A percentile compares a stretch with the other conserved stretches of the same genome.
Conservation (phyloP, 2,888 invertebrate species). For the Brachynemurus nebulosus region DNA sequence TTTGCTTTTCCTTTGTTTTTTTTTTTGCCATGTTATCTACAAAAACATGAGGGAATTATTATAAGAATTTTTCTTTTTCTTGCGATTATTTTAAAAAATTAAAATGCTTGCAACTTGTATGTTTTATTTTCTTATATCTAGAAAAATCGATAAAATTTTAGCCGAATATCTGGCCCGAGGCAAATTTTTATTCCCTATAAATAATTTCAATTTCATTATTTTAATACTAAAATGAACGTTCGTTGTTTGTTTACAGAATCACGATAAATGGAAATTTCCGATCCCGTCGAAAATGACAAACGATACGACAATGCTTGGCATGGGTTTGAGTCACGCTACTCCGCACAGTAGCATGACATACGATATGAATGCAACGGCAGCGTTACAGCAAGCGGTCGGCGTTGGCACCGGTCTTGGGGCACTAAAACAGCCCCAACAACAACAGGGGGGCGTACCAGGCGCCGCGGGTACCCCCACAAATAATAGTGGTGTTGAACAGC, state of each 20-base stretch:
- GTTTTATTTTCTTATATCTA: too few species aligned
- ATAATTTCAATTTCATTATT: too few species aligned
- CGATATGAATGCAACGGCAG: constrained; percentile 15
- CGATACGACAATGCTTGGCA: constrained; percentile 35
- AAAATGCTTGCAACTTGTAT: too few species aligned
- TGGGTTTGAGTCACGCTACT: constrained; percentile 26
- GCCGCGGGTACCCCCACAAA: constrained; percentile 37
- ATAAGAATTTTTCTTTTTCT: too few species aligned
- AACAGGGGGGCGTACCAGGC: constrained; percentile 38
- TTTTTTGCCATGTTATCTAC: too few species aligned
- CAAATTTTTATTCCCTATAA: too few species aligned
- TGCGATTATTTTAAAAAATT: too few species aligned
- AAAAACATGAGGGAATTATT: too few species aligned
- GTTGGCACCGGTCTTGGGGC: constrained; percentile 19
- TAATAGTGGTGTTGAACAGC: constrained; percentile 23
- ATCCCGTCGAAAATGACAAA: constrained; percentile 43
- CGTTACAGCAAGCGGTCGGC: constrained; percentile 7
- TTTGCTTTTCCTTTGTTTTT: too few species aligned
- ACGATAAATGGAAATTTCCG: constrained; percentile 77
- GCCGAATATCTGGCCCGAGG: too few species aligned
- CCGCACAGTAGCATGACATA: constrained; percentile 27
- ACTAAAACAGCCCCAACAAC: constrained; percentile 38
- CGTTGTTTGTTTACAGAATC: constrained; percentile 46
- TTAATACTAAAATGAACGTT: constrained; percentile 6
- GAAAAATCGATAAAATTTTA: too few species aligned